Base-by-base conservation (phyloP, 2,888 invertebrate species). In the Acleris laterana region DNA sequence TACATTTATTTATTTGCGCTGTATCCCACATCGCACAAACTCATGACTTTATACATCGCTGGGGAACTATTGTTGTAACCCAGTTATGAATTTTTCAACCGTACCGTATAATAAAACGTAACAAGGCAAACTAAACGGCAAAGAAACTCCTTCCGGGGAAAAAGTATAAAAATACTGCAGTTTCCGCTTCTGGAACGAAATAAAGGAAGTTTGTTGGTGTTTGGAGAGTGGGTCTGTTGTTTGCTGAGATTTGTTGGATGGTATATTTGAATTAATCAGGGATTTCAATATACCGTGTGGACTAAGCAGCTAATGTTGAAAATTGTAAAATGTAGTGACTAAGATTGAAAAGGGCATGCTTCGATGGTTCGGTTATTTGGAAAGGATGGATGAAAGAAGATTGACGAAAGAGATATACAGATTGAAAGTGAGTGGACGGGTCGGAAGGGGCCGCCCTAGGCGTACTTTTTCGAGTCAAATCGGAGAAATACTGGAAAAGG, bases 121-220 rank as follows among this genome's bases (percentile, higher is more conserved):
- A 62, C 66, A 61, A 66, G 57, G 62, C 62, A 66, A 66, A 62
- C 61, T 66, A 62, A 66, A 66, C 51, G 61, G 61, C 61, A 62
- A 66, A 66, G 66, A 61, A 66, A 52, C 57, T 66, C 50, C 20
- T 66, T 66, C 62, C 62, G 51, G 22, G 50, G 46, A 48, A 62
- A 66, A 66, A 61, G 62, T 66, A 66, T 57, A 52, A 66, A 61
- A 62, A 62, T 66, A 62, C 57, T 62, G 62, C 38, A 66, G 62
- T 66, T 66, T 57, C 66, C 57, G 61, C 46, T 50, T 42, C 46
- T 9, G 57, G 19, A 57, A 46, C 25, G 48, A 48, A 59, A 63
- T 63, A 63, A 51, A 57, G 48, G 61, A 66, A 66, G 61, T 66
- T 66, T 57, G 66, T 61, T 61, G 61, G 57, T 59, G 49, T 59